Conservation (phyloP, 2,888 invertebrate species). For the Chrysolina haemoptera region DNA sequence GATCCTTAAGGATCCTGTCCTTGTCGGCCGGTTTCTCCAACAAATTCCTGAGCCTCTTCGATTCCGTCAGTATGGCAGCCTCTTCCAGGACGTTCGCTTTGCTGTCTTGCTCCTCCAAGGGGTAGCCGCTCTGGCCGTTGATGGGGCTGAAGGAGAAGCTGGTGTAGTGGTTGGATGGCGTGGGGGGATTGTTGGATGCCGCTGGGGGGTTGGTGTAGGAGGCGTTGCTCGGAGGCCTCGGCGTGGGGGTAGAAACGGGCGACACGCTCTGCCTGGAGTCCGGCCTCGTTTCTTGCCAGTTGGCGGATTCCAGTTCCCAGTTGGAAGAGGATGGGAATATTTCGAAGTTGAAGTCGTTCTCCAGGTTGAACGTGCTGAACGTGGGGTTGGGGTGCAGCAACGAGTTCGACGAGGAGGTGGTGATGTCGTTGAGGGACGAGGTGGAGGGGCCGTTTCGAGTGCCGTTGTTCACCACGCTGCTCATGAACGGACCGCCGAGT, state of each 20-base stretch:
- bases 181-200: conserved; percentile 64
- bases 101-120: conserved; percentile 71
- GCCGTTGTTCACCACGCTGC: conserved; percentile 83
- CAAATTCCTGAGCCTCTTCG: conserved; percentile 70
- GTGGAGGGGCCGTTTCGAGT: conserved; percentile 65
- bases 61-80: conserved; percentile 68
- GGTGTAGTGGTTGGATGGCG: conserved; percentile 67
- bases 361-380: conserved; percentile 52
- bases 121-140: conserved; percentile 68
- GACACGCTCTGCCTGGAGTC: conserved; percentile 78
- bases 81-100: conserved; percentile 71
- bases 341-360: conserved; percentile 68
- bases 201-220: conserved; percentile 58
- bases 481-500: conserved; percentile 82
- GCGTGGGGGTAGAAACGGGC: conserved; percentile 72
- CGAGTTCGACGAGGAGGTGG: conserved; percentile 60
- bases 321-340: conserved; percentile 78
- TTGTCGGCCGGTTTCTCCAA: conserved; percentile 72
- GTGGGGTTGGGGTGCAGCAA: conserved; percentile 54
- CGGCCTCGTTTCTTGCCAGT: conserved; percentile 70
- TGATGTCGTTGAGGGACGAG: conserved; percentile 61
- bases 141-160: conserved; percentile 79
- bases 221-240: conserved; percentile 63
- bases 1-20: conserved; percentile 73
- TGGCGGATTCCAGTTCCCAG: conserved; percentile 68